These are phyloP conservation scores for Patella vulgata DNA, from an alignment of 1,140 invertebrate genomes.

Conservation along the genomic window DNA sequence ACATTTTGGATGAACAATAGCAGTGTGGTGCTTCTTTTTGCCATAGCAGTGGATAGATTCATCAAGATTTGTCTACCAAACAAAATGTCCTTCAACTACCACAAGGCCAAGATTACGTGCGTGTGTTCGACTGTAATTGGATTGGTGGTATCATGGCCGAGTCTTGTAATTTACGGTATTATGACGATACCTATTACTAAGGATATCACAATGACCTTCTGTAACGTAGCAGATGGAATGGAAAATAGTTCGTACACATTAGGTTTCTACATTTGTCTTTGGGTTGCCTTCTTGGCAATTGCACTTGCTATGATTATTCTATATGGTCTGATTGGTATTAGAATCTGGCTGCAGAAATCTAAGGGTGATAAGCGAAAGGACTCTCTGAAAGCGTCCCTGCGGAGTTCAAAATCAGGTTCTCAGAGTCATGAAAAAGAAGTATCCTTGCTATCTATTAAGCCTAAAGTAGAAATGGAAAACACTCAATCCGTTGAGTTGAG, in stretches of 20 bases:
- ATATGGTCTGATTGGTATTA: conserved; percentile 26
- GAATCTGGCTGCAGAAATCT: conserved; percentile 24
- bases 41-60: conserved; percentile 54
- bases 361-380: conserved; percentile 7
- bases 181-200: conserved; percentile 24
- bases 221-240: conserved; percentile 33
- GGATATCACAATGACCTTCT: conserved; percentile 28
- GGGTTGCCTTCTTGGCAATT: conserved; percentile 32
- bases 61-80: conserved; percentile 51
- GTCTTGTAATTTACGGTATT: conserved; percentile 45
- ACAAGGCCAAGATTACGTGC: conserved; percentile 41
- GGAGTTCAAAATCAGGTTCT: background rate
- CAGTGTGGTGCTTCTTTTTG: conserved; percentile 40
- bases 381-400: conserved; percentile 2
- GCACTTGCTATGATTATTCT: conserved; percentile 25
- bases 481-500: background rate
- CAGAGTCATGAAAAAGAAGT: background rate
- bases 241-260: conserved; percentile 28
- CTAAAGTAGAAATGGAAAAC: background rate
- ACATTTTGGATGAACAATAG: conserved; percentile 44
- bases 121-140: conserved; percentile 32
- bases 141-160: conserved; percentile 45
- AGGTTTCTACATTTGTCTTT: conserved; percentile 36
- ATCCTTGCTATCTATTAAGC: background rate
- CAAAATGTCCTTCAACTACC: conserved; percentile 30